Evolutionary conservation across 1,140 invertebrate genomes (phyloP), one percentile per base, ranked within the genome.

Genomic region (Aphelenchoides avenae): DNA sequence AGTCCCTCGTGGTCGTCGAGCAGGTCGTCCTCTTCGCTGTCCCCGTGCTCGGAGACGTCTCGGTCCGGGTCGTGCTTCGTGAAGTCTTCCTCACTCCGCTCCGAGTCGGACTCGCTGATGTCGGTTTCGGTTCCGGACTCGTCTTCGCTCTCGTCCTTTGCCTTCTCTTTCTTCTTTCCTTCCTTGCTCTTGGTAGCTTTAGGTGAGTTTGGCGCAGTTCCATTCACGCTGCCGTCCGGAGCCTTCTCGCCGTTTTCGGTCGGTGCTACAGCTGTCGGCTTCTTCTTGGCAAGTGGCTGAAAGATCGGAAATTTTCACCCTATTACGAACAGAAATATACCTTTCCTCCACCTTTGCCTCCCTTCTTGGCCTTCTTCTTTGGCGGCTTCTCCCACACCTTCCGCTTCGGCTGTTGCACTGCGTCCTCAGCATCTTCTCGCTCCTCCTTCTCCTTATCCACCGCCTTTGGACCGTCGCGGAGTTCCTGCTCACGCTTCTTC

Each of bases 361-460:
- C 68, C 67, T 77, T 74, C 80, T 79, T 57, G 20, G 55, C 51
- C 37, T 56, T 71, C 30, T 49, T 61, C 43, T 63, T 63, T 31
- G 50, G 84, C 24, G 52, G 51, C 36, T 69, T 66, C 43, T 67
- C 64, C 64, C 53, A 60, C 24, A 67, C 50, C 22, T 68, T 68
- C 36, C 67, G 22, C 29, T 70, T 76, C 30, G 22, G 57, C 41
- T 41, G 50, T 24, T 7, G 37, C 51, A 57, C 15, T n/a, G 26
- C 9, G 26, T 48, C 30, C 1, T 58, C 52, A 7, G 61, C 80
- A 40, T 85, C 85, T 61, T 86, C 85, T 60, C 81, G 81, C n/a
- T 85, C 82, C 20, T 54, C 50, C 20, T 18, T 7, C 5, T 43
- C 18, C 22, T 20, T 57, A 20, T 58, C 54, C 26, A 41, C n/a